Base-by-base conservation (phyloP, 2,797 vertebrate species). In the Cossypha caffra region DNA sequence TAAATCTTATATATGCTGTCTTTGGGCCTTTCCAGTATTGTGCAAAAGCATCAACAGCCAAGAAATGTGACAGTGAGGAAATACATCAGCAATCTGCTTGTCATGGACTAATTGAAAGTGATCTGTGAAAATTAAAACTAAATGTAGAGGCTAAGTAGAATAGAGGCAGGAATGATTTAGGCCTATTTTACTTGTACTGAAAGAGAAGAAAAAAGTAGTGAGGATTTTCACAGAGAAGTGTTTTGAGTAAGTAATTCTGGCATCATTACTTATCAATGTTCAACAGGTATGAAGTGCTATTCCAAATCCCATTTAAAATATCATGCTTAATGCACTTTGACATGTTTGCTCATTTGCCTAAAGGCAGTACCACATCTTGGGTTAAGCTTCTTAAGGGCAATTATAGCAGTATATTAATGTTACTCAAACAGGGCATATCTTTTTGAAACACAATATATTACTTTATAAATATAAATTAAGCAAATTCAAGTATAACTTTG, bases 401-500 rank as follows among this genome's bases (percentile, higher is more conserved):
- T 96, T 96, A 90, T 28, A 95, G 79, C 48, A 92, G 79, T 93
- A 96, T 83, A 88, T 64, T 85, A 92, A 83, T 26, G 13, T 57
- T 76, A 81, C 23, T 74, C 95, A 88, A 76, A 94, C 58, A 71
- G 35, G 24, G 76, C 80, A 62, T 97, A 92, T 43, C 74, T 97
- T 95, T 90, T 54, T 42, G 15, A 48, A 57, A 94, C 54, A 80
- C 35, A 78, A 37, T 88, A 66, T 80, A 31, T 86, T 93, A 29
- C 67, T 96, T 96, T 94, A 94, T 86, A 97, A 95, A 94, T 92
- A 93, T 35, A 90, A 95, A 92, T 93, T 51, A 83, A 71, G 57
- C 87, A 96, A 97, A 96, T 89, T 68, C 10, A 94, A 68, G 92
- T 96, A 86, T 78, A 50, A 64, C 29, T 93, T 86, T 94, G 88